Evolutionary conservation across 1,140 invertebrate genomes (phyloP).

Genomic region (Heterodera schachtii): DNA sequence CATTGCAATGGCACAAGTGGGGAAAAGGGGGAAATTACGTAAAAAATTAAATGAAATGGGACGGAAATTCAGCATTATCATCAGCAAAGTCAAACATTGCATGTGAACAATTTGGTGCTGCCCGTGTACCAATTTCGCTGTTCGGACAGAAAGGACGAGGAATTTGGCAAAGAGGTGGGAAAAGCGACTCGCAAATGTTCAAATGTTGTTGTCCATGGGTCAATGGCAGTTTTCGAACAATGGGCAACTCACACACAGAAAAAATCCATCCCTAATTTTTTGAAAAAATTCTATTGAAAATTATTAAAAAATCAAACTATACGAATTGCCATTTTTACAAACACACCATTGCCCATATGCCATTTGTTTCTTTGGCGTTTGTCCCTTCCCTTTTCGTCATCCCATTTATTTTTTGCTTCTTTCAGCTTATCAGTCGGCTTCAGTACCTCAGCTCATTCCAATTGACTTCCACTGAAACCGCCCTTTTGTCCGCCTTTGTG

Average conservation of each 20-base stretch:
- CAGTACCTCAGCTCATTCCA: slow-evolving; percentile 41
- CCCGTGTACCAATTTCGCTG: slow-evolving; percentile 39
- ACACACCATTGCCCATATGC: too few species aligned
- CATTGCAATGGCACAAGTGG: slow-evolving; percentile 38
- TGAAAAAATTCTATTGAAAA: too few species aligned
- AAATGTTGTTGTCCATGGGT: too few species aligned
- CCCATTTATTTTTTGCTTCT: too few species aligned
- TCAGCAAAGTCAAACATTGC: slow-evolving; percentile 27
- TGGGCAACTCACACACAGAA: too few species aligned
- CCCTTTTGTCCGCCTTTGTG: slow-evolving; percentile 43
- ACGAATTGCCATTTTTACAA: too few species aligned
- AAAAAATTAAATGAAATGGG: not conserved
- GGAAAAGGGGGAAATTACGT: not conserved
- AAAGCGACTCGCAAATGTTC: too few species aligned
- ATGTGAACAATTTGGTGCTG: slow-evolving; percentile 32
- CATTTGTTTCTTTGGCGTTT: too few species aligned
- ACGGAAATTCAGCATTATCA: slow-evolving; percentile 24
- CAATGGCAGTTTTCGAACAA: too few species aligned
- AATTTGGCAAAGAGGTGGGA: slow-evolving; percentile 37
- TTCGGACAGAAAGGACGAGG: slow-evolving; percentile 32
- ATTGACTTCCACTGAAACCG: slow-evolving; percentile 41
- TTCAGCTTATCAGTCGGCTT: slow-evolving; percentile 33
- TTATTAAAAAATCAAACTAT: too few species aligned
- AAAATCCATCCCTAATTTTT: too few species aligned
- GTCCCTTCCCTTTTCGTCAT: too few species aligned